Percentiles rank a stretch among this genome's conserved stretches.
Evolutionary conservation across 2,797 vertebrate species (phyloP).

Genomic region (Babyrousa celebensis): DNA sequence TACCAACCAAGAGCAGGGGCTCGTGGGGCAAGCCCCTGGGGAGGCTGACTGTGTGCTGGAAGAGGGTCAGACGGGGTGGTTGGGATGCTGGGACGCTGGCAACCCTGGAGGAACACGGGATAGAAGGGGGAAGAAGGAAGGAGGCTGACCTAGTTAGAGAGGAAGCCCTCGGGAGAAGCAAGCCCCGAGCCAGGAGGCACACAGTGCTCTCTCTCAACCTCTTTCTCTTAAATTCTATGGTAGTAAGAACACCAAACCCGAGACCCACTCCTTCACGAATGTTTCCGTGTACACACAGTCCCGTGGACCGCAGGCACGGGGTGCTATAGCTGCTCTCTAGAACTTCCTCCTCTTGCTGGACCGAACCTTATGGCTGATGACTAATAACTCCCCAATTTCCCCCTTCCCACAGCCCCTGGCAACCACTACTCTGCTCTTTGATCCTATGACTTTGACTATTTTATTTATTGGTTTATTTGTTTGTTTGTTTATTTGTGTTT

Average conservation of each 20-base stretch:
- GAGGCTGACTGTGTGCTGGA: not conserved
- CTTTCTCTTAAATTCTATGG: too few relatives aligned
- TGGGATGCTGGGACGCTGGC: not conserved
- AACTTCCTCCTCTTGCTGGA: not conserved
- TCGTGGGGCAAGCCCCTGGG: not conserved
- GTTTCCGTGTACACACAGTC: not conserved
- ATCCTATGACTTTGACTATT: not conserved
- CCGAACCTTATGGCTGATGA: not conserved
- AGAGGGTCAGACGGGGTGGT: not conserved
- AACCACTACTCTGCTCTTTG: not conserved
- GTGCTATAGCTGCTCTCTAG: not conserved
- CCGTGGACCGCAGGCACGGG: not conserved
- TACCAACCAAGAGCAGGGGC: too few relatives aligned
- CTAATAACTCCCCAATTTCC: not conserved
- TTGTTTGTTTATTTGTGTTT: too few relatives aligned
- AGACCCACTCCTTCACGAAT: not conserved
- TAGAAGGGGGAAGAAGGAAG: not conserved
- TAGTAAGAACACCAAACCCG: not conserved
- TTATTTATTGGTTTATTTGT: not conserved
- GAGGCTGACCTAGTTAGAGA: not conserved
- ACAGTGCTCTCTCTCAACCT: not conserved
- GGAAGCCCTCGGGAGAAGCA: not conserved
- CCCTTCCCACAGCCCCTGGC: not conserved
- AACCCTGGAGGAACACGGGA: not conserved
- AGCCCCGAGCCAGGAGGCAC: not conserved